A percentile compares a stretch with the other conserved stretches of the same genome.
These are phyloP conservation scores for Phylloscopus trochilus DNA, from an alignment of 2,113 vertebrate species.

Conservation along the genomic window DNA sequence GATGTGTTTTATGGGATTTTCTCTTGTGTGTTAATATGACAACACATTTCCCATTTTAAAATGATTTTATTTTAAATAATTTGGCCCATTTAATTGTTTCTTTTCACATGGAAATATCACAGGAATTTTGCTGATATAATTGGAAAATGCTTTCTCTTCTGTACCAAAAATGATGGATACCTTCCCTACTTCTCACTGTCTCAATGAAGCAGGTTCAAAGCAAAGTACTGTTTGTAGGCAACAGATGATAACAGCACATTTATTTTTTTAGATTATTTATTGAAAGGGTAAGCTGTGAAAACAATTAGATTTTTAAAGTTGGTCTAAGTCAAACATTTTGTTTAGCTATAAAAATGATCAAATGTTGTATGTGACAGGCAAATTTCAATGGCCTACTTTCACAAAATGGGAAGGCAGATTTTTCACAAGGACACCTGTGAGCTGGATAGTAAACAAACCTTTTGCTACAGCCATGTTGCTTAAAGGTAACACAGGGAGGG, in stretches of 20 bases:
- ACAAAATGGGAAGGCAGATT: not conserved
- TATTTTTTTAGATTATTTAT: not conserved
- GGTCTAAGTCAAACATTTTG: not conserved
- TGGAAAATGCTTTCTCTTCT: not conserved
- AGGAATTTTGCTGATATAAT: not conserved
- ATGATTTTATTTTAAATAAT: not conserved
- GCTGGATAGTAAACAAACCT: not conserved
- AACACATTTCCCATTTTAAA: not conserved
- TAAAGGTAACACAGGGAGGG: not conserved
- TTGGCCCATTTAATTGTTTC: not conserved
- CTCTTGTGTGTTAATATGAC: not conserved
- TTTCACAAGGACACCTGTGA: not conserved
- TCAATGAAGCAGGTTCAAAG: not conserved
- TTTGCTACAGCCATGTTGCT: not conserved
- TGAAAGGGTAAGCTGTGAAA: not conserved
- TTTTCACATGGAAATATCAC: not conserved
- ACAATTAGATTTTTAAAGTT: slow-evolving; percentile 8
- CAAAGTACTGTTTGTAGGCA: not conserved
- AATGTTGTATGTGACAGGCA: not conserved
- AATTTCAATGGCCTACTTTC: not conserved
- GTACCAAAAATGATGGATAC: not conserved
- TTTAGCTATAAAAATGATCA: slow-evolving; percentile 17
- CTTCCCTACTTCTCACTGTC: not conserved
- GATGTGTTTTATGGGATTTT: not conserved
- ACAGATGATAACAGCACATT: not conserved